Conservation (phyloP, 2,113 vertebrate species). For the Pipra filicauda region DNA sequence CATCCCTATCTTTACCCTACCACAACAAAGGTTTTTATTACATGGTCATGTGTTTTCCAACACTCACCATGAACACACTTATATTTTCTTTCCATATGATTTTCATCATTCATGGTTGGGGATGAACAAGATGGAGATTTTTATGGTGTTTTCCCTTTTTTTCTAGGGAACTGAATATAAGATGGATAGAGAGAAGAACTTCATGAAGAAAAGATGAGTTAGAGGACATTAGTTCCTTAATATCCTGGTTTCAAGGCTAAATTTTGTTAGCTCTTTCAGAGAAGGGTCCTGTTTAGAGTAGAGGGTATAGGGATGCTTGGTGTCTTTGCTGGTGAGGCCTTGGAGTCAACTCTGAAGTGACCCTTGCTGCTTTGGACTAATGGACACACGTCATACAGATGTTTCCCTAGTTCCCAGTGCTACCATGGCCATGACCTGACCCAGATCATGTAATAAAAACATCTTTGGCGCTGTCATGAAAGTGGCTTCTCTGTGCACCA, state of each 20-base stretch:
- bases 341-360: background rate
- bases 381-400: background rate
- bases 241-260: background rate
- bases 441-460: conserved; percentile 48
- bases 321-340: background rate
- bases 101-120: background rate
- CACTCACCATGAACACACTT: background rate
- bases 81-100: background rate
- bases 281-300: background rate
- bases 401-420: background rate
- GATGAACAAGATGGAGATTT: background rate
- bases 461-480: conserved; percentile 29
- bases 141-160: background rate
- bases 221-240: background rate
- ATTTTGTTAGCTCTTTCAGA: background rate
- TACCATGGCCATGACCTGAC: background rate
- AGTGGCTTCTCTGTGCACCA: conserved; percentile 33
- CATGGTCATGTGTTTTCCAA: background rate
- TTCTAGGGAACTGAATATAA: background rate
- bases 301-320: background rate
- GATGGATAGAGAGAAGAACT: background rate
- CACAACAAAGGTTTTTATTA: background rate
- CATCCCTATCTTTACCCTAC: background rate
- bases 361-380: background rate
- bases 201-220: background rate